Evolutionary conservation across 2,113 vertebrate genomes (phyloP).

Genomic region (Petroica traversi): DNA sequence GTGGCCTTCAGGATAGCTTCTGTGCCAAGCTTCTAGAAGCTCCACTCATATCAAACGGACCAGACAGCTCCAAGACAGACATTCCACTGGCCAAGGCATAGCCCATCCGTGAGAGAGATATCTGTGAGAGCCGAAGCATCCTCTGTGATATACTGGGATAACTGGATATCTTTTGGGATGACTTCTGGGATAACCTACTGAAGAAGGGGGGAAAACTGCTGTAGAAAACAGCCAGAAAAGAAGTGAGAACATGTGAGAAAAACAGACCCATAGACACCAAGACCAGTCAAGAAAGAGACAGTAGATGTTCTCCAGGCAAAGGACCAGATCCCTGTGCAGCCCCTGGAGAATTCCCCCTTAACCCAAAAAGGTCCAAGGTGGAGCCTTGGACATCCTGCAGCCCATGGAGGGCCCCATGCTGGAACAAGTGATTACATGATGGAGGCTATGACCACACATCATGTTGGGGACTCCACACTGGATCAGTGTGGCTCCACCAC

Average conservation of each 20-base stretch:
- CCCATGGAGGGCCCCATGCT: fast-evolving
- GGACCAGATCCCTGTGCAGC: neutral
- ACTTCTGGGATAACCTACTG: neutral
- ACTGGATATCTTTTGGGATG: too few relatives aligned
- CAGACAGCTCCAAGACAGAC: fast-evolving
- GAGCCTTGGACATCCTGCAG: neutral
- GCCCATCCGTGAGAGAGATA: fast-evolving
- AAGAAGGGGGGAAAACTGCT: fast-evolving
- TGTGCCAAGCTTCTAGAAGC: neutral
- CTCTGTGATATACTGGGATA: neutral
- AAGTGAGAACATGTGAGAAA: neutral
- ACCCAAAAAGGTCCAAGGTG: fast-evolving
- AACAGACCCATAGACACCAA: neutral
- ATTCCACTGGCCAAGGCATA: fast-evolving
- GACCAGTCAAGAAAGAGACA: neutral
- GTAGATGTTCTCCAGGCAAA: fast-evolving
- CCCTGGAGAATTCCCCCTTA: fast-evolving
- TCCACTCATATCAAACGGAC: neutral
- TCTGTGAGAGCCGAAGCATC: fast-evolving
- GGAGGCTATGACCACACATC: neutral
- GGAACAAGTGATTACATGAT: fast-evolving
- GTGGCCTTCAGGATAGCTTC: neutral
- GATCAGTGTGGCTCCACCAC: neutral
- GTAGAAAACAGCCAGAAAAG: neutral
- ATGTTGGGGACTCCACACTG: fast-evolving